These are phyloP conservation scores for Acanthis flammea DNA, from an alignment of 2,797 vertebrate species.

Conservation along the genomic window DNA sequence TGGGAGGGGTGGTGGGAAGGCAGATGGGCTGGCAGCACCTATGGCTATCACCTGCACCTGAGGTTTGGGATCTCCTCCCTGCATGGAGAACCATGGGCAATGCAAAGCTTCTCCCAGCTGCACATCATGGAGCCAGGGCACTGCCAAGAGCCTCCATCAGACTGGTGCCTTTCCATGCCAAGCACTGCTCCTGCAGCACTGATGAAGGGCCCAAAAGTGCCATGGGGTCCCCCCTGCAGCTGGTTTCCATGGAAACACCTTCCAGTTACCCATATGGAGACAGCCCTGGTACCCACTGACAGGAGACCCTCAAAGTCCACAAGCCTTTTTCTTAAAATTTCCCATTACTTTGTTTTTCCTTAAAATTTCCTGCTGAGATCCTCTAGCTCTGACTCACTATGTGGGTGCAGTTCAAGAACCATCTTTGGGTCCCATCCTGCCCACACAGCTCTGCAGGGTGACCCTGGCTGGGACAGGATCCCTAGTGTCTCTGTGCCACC, in stretches of 20 bases:
- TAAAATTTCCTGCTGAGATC: neutral
- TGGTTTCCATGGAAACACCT: neutral
- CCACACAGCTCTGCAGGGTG: neutral
- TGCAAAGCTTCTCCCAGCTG: neutral
- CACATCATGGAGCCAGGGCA: neutral
- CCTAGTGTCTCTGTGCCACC: neutral
- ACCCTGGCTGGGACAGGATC: neutral
- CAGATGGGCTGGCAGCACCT: neutral
- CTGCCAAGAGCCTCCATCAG: accelerated
- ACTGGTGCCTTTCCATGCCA: neutral
- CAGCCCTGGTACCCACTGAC: neutral
- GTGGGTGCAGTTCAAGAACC: neutral
- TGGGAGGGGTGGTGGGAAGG: neutral
- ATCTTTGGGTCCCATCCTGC: neutral
- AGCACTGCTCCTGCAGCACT: neutral
- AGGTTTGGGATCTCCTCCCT: neutral
- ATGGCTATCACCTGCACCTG: neutral
- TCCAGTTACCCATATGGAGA: neutral
- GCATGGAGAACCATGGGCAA: accelerated
- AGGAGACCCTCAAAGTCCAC: neutral
- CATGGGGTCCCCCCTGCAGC: neutral
- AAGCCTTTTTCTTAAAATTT: neutral
- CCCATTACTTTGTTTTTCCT: neutral
- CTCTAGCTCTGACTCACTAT: neutral
- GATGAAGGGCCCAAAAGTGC: neutral